A percentile compares a stretch with the other conserved stretches of the same genome.
These are phyloP conservation scores for Crotalus tigris DNA, from an alignment of 2,113 vertebrate species.

Conservation along the genomic window DNA sequence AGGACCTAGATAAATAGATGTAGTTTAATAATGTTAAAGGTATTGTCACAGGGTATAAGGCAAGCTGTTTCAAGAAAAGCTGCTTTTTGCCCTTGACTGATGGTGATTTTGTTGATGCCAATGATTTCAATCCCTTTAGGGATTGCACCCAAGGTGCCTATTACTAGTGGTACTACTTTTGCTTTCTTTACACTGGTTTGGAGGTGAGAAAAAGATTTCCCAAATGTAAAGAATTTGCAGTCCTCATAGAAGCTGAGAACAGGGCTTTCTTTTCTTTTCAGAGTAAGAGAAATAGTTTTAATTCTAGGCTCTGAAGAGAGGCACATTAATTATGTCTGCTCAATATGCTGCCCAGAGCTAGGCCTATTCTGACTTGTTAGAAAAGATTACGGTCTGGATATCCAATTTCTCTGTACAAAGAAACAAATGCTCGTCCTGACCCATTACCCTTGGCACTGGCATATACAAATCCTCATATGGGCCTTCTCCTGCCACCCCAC, in stretches of 20 bases:
- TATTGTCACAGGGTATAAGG: background rate
- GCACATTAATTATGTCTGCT: background rate
- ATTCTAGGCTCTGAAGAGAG: background rate
- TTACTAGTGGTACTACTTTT: background rate
- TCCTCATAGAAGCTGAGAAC: background rate
- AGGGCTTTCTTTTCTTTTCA: background rate
- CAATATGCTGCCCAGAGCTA: background rate
- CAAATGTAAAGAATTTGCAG: background rate
- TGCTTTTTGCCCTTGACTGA: background rate
- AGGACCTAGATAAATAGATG: background rate
- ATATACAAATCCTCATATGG: background rate
- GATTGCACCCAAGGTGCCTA: background rate
- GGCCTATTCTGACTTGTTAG: background rate
- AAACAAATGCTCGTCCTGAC: fast-evolving
- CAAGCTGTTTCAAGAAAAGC: background rate
- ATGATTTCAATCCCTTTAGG: background rate
- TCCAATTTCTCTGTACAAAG: background rate
- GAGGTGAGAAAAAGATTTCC: background rate
- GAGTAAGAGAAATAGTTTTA: background rate
- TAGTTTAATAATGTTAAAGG: background rate
- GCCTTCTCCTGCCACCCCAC: background rate
- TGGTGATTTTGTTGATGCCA: background rate
- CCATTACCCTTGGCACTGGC: background rate
- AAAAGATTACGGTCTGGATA: background rate
- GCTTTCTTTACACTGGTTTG: background rate